Evolutionary conservation across 1,140 invertebrate species (phyloP).

Genomic region (Chrysopa pallens): DNA sequence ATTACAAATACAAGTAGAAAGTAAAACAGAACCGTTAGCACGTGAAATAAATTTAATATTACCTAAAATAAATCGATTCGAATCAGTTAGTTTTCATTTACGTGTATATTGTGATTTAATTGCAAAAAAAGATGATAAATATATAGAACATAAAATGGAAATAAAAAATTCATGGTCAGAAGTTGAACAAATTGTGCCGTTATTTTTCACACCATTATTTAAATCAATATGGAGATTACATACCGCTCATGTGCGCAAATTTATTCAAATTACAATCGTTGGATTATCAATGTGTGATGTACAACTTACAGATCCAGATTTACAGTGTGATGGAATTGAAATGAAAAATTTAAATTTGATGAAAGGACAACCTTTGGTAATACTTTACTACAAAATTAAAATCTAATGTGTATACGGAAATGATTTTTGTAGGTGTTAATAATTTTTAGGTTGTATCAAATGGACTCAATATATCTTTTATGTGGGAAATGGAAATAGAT

Average conservation of each 20-base stretch:
- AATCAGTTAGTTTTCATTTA: constrained; percentile 38
- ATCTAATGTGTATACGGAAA: neutral
- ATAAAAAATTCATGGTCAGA: constrained; percentile 58
- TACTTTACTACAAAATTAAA: neutral
- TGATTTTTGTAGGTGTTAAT: neutral
- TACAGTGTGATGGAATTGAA: constrained; percentile 16
- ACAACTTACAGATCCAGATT: constrained; percentile 33
- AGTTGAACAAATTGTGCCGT: constrained; percentile 40
- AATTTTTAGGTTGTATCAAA: constrained; percentile 33
- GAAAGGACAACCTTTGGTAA: constrained; percentile 12
- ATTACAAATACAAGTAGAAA: constrained; percentile 23
- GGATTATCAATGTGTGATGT: constrained; percentile 29
- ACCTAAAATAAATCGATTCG: constrained; percentile 47
- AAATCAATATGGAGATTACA: constrained; percentile 59
- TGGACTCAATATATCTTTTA: constrained; percentile 54
- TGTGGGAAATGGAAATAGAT: constrained; percentile 54
- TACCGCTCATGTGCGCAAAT: constrained; percentile 65
- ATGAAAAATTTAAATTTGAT: constrained; percentile 6
- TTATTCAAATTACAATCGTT: constrained; percentile 56
- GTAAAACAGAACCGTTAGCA: constrained; percentile 19
- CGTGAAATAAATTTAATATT: constrained; percentile 41
- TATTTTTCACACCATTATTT: constrained; percentile 70
- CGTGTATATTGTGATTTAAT: constrained; percentile 52
- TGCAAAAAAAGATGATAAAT: constrained; percentile 36
- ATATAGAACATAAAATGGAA: constrained; percentile 26